Conservation (phyloP, 2,797 vertebrate genomes). For the Alcedo atthis region DNA sequence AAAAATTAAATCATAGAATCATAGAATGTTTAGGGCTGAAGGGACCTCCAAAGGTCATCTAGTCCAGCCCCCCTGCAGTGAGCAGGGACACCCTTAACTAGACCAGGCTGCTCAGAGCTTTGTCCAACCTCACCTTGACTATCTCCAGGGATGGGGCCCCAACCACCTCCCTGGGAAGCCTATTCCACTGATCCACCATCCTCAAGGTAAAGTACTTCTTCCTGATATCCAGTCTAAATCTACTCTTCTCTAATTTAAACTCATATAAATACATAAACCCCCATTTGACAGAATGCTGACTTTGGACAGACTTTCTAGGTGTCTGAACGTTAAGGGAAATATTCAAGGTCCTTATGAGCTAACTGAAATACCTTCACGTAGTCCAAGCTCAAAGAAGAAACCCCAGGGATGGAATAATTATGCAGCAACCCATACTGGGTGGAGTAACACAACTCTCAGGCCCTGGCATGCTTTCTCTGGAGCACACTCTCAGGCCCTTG, state of each 20-base stretch:
- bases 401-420: accelerated
- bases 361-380: accelerated
- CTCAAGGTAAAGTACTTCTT: no score
- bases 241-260: no score
- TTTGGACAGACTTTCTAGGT: neutral
- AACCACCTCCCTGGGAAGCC: no score
- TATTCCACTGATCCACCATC: no score
- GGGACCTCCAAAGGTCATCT: no score
- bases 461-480: neutral
- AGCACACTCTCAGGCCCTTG: neutral
- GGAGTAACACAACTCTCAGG: neutral
- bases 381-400: neutral
- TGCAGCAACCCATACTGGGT: accelerated
- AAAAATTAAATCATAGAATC: neutral
- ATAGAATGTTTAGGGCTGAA: no score
- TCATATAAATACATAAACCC: neutral
- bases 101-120: no score
- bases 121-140: no score
- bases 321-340: neutral
- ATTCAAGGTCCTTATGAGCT: neutral
- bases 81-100: no score
- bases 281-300: neutral
- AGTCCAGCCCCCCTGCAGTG: no score
- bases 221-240: no score
- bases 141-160: no score